Conservation (phyloP, 2,888 invertebrate genomes). For the Drosophila neutralis region DNA sequence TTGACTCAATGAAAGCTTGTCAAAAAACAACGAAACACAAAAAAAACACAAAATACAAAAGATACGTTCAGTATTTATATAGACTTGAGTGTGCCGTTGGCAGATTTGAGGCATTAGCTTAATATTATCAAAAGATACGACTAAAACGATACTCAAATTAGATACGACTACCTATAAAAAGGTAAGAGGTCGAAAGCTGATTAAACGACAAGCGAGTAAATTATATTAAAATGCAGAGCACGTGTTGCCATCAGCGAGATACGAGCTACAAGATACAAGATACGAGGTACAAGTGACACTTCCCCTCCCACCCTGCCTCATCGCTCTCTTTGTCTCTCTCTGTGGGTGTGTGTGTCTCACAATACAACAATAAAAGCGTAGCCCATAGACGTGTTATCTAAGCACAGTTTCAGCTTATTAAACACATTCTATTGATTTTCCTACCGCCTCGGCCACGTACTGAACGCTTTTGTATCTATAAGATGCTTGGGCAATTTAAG, state of each 20-base stretch:
- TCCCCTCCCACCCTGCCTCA: neutral
- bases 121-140: slow-evolving; percentile 53
- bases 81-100: slow-evolving; percentile 37
- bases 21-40: slow-evolving; percentile 5
- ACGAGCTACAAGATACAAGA: slow-evolving; percentile 30
- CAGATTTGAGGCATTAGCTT: slow-evolving; percentile 54
- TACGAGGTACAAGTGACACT: slow-evolving; percentile 43
- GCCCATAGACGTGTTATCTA: slow-evolving; percentile 58
- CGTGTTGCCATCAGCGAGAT: slow-evolving; percentile 45
- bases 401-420: slow-evolving; percentile 68
- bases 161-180: slow-evolving; percentile 45
- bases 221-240: slow-evolving; percentile 60
- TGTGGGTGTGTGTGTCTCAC: neutral
- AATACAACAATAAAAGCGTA: slow-evolving; percentile 47
- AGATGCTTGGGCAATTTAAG: slow-evolving; percentile 64
- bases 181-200: slow-evolving; percentile 48
- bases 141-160: slow-evolving; percentile 61
- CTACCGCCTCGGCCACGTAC: slow-evolving; percentile 28
- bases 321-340: neutral
- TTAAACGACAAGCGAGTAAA: slow-evolving; percentile 53
- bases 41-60: neutral
- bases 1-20: slow-evolving; percentile 50
- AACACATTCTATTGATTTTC: slow-evolving; percentile 66
- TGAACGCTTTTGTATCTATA: slow-evolving; percentile 47
- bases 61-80: slow-evolving; percentile 3